These are phyloP conservation scores for Malurus leucopterus DNA, from an alignment of 2,797 vertebrate genomes.

Conservation along the genomic window DNA sequence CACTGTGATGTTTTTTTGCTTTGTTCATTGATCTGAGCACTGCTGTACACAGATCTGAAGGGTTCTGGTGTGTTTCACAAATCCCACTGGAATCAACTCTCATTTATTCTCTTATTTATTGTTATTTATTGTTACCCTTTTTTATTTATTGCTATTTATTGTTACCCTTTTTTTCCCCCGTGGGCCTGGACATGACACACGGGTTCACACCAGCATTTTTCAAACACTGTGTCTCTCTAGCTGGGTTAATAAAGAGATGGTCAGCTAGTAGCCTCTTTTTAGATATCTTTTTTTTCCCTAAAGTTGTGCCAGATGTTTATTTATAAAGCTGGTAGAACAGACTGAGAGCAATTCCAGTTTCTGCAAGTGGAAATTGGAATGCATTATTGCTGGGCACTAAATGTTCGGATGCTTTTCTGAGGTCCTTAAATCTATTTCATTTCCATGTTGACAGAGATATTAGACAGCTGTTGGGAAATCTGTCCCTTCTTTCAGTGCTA, in stretches of 20 bases:
- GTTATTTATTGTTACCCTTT: background rate
- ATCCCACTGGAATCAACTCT: background rate
- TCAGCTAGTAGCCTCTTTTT: constrained; percentile 38
- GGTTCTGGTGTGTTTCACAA: background rate
- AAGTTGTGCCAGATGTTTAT: constrained; percentile 67
- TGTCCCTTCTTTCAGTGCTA: constrained; percentile 65
- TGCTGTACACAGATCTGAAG: background rate
- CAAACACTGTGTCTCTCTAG: constrained; percentile 2
- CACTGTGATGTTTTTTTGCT: background rate
- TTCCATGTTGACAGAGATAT: constrained; percentile 75
- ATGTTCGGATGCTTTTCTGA: constrained; percentile 60
- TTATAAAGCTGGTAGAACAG: constrained; percentile 62
- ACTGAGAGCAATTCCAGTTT: constrained; percentile 67
- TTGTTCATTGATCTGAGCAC: constrained; percentile 28
- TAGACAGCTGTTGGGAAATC: constrained; percentile 78
- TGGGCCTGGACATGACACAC: background rate
- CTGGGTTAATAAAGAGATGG: constrained; percentile 38
- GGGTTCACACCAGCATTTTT: background rate
- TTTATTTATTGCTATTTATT: background rate
- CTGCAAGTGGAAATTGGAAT: constrained; percentile 69
- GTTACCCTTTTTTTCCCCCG: background rate
- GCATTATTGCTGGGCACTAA: constrained; percentile 72
- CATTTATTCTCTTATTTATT: constrained; percentile 26
- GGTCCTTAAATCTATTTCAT: constrained; percentile 76
- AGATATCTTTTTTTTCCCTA: constrained; percentile 17